Evolutionary conservation across 2,888 invertebrate genomes (phyloP), one percentile per base, ranked within the genome.

Genomic region (Chalcosyrphus nemorum): DNA sequence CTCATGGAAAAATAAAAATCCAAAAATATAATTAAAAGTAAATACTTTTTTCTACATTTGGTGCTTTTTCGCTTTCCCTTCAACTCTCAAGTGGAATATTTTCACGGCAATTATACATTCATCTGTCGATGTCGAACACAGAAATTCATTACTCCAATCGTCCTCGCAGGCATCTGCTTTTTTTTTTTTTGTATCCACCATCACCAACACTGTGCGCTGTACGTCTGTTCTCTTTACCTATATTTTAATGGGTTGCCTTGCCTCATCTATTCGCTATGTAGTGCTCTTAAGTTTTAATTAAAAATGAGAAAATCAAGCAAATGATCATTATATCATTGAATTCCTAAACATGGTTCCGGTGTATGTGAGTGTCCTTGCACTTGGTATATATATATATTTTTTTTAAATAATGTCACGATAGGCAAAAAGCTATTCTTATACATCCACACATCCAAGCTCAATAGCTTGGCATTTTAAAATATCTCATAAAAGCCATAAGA

Each of bases 241-340:
- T 72, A 43, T 47, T 56, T 72, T 65, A 63, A 63, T 75, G 61
- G 61, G 54, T 80, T 70, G 41, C 75, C 52, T 74, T 56, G 63
- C 47, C 38, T 66, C 66, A 68, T 74, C 80, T 75, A 74, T 68
- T 75, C 66, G 59, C 66, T 59, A 32, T 24, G 32, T 50, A 41
- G 50, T 43, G 68, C 78, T 78, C 78, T 78, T 74, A 57, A 68
- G 68, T 72, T 72, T 82, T 82, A 82, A 82, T 82, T 78, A 82
- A 68, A 82, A 82, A 72, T 72, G 66, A 66, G 54, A 78, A 45
- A 71, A 66, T 80, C 76, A 81, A 76, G 32, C 35, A 32, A 72
- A 78, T 78, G 50, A 68, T 74, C 68, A 78, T 72, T 50, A 56
- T 13, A 56, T 13, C 13, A 59, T 52, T 21, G 38, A 54, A 61